Base-by-base conservation (phyloP, 2,113 vertebrate genomes). In the Gnathonemus echidnorhynchus region DNA sequence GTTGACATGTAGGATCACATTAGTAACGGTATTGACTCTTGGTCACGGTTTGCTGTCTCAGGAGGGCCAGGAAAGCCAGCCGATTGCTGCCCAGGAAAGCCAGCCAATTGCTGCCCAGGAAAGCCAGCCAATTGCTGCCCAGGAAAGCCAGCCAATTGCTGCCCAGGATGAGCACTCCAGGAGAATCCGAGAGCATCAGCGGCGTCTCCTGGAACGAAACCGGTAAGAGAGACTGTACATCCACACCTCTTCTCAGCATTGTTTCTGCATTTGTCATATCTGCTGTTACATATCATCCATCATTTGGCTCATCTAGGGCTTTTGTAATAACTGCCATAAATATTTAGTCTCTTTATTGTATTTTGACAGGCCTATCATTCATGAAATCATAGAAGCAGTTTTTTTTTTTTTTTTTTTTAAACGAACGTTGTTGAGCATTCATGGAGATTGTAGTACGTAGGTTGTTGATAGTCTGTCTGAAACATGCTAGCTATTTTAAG, bases 171-270 rank as follows among this genome's bases (percentile, higher is more conserved):
- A 89, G 19, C 96, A 94, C 39, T 93, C 93, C 62, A 92, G 93
- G 90, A 91, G 91, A 80, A 95, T 98, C 56, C 94, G 0, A 91
- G 90, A 95, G 91, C 97, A 97, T 91, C 97, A 99, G 8, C 97
- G 95, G 17, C 93, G 87, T 7, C 96, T 99, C 86, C 89, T 99
- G 21, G 94, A 97, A 49, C 98, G 97, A 88, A 98, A 97, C 87
- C 95, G 96, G 98, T 98, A 88, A 88, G 91, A 89, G 48, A 39
- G 1, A 46, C 86, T 8, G 27, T 74, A 39, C 53, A 11, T 80
- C 70, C 42, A 11, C 46, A 19, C n/a, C 15, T 9, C 53, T 17
- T 9, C 39, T 7, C 6, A 15, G 17, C 13, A 24, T 85, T 48
- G 83, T 46, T 45, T 85, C 9, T 70, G 56, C 42, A 19, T 62